Base-by-base conservation (phyloP, 2,888 invertebrate species). In the Limnephilus lunatus region DNA sequence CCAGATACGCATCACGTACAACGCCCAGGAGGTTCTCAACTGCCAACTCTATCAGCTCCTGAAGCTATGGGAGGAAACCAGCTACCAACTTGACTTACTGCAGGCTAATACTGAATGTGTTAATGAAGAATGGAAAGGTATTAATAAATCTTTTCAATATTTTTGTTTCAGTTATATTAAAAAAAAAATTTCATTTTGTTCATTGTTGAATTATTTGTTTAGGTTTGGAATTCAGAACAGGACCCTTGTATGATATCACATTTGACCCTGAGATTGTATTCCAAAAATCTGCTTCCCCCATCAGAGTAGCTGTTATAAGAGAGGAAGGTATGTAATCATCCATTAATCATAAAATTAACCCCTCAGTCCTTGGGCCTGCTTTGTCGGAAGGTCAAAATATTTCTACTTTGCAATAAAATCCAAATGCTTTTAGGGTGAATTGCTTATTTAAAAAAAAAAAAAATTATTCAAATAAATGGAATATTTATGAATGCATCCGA, bases 11-110 rank as follows among this genome's bases (percentile, higher is more conserved):
- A 94, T 98, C n/a, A 95, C 95, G 85, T 96, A 97, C 0, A 97
- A 97, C 93, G 97, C 96, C 15, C 94, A 95, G 85, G 94, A 95
- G 90, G 96, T 98, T 14, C 94, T 99, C 3, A 95, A 97, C 92
- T 97, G 97, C 5, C 95, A 96, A 25, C 96, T 99, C 91, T 96
- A 97, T 53, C 95, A 97, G 0, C 96, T 99, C 82, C 97, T 98
- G 95, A 97, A 97, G 94, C 97, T 98, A 94, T 99, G 99, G 99
- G 99, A 99, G 95, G 98, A 98, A 95, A 99, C 99, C 0, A 99
- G 99, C 95, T 99, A 98, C 95, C 97, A 97, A 94, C 95, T 99
- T 90, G 99, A 99, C 95, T 96, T 97, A 93, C 96, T 97, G 25
- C 99, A 99, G 95, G 97, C 98, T 0, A 98, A 98, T 94, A 96